phyloP scores from a whole-genome alignment of 2,888 invertebrate species.

The Melipona beecheii region DNA sequence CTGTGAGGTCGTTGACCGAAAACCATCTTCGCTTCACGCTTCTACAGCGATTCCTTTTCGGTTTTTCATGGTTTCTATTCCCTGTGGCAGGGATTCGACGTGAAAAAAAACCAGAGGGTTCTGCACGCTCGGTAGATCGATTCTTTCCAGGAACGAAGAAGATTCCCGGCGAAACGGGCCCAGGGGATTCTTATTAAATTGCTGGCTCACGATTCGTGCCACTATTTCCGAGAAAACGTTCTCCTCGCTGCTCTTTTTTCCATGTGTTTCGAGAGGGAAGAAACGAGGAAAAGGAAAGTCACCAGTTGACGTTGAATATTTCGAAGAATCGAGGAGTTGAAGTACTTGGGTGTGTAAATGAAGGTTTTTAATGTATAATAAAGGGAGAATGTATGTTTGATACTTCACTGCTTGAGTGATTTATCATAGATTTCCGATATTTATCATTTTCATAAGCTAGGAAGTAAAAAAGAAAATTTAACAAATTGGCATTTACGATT shows the following conservation, averaged over 20 bases:
- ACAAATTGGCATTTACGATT: no score
- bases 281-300: background rate
- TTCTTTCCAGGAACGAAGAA: conserved; percentile 26
- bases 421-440: no score
- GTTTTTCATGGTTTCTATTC: conserved; percentile 38
- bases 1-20: conserved; percentile 54
- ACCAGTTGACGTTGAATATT: background rate
- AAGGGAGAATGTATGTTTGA: background rate
- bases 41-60: conserved; percentile 56
- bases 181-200: background rate
- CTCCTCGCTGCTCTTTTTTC: background rate
- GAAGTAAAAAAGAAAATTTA: no score
- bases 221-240: background rate
- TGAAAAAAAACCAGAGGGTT: conserved; percentile 12
- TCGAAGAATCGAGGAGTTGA: background rate
- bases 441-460: no score
- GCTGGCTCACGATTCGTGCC: conserved; percentile 6
- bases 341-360: background rate
- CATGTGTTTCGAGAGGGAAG: background rate
- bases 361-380: background rate
- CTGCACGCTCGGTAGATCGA: conserved; percentile 33
- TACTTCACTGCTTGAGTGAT: background rate
- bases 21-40: conserved; percentile 45
- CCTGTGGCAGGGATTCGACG: conserved; percentile 32
- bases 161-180: background rate